These are phyloP conservation scores for Tachysurus fulvidraco DNA, from an alignment of 2,113 vertebrate species.

Conservation along the genomic window DNA sequence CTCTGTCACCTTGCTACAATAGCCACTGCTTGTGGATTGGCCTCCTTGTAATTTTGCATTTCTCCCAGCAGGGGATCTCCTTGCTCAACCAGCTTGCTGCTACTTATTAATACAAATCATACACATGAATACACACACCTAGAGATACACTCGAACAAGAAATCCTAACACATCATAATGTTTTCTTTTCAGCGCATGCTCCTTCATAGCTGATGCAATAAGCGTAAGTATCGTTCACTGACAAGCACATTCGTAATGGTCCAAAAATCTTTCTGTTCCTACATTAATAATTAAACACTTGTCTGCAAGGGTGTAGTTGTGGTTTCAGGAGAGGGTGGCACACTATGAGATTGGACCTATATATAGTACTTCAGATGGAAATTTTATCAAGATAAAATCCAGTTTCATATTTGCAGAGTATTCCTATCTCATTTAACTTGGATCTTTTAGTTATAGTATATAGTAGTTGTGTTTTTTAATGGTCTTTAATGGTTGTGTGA, in stretches of 20 bases:
- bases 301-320: conserved; percentile 15
- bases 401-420: not conserved
- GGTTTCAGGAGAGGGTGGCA: conserved; percentile 8
- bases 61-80: conserved; percentile 70
- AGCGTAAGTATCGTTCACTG: not conserved
- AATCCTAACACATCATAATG: not conserved
- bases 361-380: not conserved
- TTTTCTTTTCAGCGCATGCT: not conserved
- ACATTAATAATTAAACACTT: conserved; percentile 17
- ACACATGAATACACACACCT: conserved; percentile 27
- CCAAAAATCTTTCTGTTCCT: not conserved
- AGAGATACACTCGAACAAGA: conserved; percentile 15
- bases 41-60: conserved; percentile 66
- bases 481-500: not conserved
- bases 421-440: not conserved
- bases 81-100: conserved; percentile 58
- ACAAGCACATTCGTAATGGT: not conserved
- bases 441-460: not conserved
- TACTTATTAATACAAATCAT: conserved; percentile 39
- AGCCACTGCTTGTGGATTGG: conserved; percentile 56
- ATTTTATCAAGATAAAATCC: not conserved
- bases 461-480: too few relatives aligned
- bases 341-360: not conserved
- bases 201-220: not conserved
- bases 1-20: conserved; percentile 67